Conservation (phyloP, 2,888 invertebrate genomes). For the Antheraea assamensis region DNA sequence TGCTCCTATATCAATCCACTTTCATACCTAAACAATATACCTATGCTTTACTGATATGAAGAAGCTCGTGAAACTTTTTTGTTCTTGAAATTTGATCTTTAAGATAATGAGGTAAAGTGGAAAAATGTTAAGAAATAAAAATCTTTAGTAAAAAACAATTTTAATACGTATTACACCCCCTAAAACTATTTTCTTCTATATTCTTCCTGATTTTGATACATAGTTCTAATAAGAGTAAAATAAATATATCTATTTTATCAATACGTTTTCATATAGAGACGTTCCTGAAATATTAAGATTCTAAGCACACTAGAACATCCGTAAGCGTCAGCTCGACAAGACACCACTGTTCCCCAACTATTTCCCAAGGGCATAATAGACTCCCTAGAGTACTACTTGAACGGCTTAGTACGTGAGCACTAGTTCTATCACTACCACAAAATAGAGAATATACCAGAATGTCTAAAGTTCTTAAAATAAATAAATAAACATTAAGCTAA, state of each 20-base stretch:
- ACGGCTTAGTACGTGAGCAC: background rate
- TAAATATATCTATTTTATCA: too few relatives aligned
- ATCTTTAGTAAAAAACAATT: background rate
- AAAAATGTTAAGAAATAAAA: too few relatives aligned
- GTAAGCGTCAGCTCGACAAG: conserved; percentile 1
- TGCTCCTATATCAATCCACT: too few relatives aligned
- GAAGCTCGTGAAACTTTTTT: too few relatives aligned
- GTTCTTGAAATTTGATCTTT: too few relatives aligned
- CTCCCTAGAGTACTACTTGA: conserved; percentile 18
- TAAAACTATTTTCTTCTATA: background rate
- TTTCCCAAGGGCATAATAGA: conserved; percentile 29
- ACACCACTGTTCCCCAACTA: background rate
- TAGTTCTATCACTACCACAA: conserved; percentile 1
- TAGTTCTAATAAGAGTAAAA: background rate
- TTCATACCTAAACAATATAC: too few relatives aligned
- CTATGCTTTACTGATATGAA: too few relatives aligned
- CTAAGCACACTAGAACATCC: background rate
- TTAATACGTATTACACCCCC: background rate
- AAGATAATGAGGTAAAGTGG: too few relatives aligned
- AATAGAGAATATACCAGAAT: background rate
- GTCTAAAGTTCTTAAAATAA: background rate
- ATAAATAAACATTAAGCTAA: background rate
- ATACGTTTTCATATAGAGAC: too few relatives aligned
- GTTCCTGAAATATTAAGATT: background rate
- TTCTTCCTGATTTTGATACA: background rate